phyloP scores from a whole-genome alignment of 2,113 vertebrate genomes.

The Dicentrarchus labrax region DNA sequence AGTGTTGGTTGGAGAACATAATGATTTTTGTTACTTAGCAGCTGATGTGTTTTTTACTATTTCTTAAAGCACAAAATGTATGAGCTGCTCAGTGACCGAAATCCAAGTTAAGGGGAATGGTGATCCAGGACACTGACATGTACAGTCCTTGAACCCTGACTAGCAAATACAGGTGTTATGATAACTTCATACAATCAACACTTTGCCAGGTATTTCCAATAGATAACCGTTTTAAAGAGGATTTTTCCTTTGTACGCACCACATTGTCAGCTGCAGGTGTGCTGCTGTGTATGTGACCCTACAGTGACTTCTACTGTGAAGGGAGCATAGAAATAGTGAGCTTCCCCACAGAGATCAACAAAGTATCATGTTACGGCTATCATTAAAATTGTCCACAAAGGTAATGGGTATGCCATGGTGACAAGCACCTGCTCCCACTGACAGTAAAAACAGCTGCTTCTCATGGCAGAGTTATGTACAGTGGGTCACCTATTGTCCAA shows the following conservation, averaged over 20 bases:
- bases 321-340: background rate
- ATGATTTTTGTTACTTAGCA: background rate
- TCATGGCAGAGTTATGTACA: background rate
- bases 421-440: slow-evolving; percentile 43
- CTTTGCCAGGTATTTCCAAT: background rate
- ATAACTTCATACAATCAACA: background rate
- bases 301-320: slow-evolving; percentile 18
- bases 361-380: slow-evolving; percentile 37
- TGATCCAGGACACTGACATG: background rate
- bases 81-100: background rate
- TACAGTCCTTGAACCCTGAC: background rate
- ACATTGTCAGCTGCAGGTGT: slow-evolving; percentile 28
- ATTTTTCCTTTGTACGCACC: background rate
- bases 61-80: background rate
- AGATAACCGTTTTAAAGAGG: background rate
- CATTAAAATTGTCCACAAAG: slow-evolving; percentile 38
- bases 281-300: slow-evolving; percentile 1
- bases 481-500: slow-evolving; percentile 6
- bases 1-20: background rate
- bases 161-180: background rate
- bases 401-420: slow-evolving; percentile 22
- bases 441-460: slow-evolving; percentile 18
- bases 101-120: background rate
- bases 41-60: background rate
- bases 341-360: slow-evolving; percentile 14